Conservation (phyloP, 2,797 vertebrate genomes). For the Clarias laeviceps region DNA sequence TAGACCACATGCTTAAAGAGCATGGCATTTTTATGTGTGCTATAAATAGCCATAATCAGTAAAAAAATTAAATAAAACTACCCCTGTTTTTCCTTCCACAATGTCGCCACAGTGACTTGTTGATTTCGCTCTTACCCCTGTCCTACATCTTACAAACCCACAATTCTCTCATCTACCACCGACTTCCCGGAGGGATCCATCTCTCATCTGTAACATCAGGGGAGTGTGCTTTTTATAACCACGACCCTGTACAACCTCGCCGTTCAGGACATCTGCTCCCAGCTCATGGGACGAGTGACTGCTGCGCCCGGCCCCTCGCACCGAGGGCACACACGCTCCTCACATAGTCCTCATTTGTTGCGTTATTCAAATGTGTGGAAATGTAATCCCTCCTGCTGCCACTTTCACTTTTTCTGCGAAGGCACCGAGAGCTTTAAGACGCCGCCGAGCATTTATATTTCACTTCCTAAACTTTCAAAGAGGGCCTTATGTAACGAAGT, state of each 20-base stretch:
- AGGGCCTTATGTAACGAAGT: slow-evolving; percentile 24
- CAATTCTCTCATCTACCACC: not conserved
- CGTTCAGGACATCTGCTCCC: slow-evolving; percentile 30
- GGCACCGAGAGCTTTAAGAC: slow-evolving; percentile 34
- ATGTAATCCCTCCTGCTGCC: slow-evolving; percentile 27
- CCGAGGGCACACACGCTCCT: not conserved
- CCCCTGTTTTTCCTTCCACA: not conserved
- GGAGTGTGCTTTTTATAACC: slow-evolving; percentile 44
- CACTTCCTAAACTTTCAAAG: slow-evolving; percentile 52
- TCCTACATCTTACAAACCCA: slow-evolving; percentile 8
- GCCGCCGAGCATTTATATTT: slow-evolving; percentile 45
- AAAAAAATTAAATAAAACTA: not conserved
- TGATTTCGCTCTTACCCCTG: not conserved
- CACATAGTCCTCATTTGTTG: slow-evolving; percentile 40
- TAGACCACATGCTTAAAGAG: not conserved
- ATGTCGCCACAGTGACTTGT: not conserved
- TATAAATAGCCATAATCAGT: not conserved
- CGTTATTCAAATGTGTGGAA: slow-evolving; percentile 51
- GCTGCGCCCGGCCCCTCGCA: not conserved
- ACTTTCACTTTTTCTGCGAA: slow-evolving; percentile 10
- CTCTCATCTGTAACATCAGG: slow-evolving; percentile 47
- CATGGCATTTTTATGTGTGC: not conserved
- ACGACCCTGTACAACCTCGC: slow-evolving; percentile 11
- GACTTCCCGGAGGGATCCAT: slow-evolving; percentile 39
- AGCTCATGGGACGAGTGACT: slow-evolving; percentile 24